Evolutionary conservation across 2,113 vertebrate species (phyloP).

Genomic region (Lipotes vexillifer): DNA sequence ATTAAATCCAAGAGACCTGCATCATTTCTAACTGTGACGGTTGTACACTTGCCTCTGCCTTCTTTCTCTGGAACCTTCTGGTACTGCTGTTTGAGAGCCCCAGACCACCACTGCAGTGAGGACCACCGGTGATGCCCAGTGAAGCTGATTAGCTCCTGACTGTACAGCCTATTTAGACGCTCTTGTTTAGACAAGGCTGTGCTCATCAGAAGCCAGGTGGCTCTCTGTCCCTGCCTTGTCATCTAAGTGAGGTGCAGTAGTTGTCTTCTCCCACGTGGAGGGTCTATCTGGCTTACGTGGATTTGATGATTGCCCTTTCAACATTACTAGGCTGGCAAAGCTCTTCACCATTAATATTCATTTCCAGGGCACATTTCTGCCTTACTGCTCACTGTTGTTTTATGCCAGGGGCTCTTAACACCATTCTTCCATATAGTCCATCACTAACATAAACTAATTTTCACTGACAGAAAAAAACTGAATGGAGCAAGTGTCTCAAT

Average conservation of each 20-base stretch:
- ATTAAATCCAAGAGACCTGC: background rate
- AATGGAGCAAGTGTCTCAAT: background rate
- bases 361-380: background rate
- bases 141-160: background rate
- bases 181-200: background rate
- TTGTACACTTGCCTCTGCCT: background rate
- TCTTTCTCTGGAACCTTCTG: background rate
- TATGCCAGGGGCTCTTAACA: background rate
- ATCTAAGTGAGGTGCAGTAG: background rate
- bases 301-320: background rate
- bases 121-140: accelerated
- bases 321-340: background rate
- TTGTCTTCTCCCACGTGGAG: background rate
- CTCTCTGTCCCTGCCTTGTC: background rate
- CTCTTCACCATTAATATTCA: background rate
- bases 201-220: background rate
- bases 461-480: background rate
- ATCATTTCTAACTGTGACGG: background rate
- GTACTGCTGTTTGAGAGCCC: background rate
- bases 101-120: background rate
- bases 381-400: background rate
- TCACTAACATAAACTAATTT: background rate
- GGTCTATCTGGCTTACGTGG: too few relatives aligned
- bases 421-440: background rate
- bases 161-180: background rate